Evolutionary conservation across 2,888 invertebrate species (phyloP), one percentile per base, ranked within the genome.

Genomic region (Phengaris arion): DNA sequence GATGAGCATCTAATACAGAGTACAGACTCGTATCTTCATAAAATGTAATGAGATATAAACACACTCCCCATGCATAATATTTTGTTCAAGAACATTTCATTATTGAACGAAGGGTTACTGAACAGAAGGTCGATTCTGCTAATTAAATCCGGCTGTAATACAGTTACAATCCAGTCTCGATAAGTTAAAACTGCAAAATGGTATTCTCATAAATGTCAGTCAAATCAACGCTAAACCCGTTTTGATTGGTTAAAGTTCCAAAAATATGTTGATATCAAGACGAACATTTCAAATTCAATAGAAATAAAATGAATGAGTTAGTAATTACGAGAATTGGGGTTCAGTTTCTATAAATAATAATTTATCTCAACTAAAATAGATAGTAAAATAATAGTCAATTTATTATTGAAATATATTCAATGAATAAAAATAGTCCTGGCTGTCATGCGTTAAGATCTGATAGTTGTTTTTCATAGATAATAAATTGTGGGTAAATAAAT

Each of bases 361-460:
- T 6, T 8, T 6, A 45, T 35, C 2, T 64, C 5, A 35, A 64
- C 35, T 35, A 5, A 45, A 7, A 45, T 64, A 64, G 35, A 12
- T 64, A 64, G 10, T 22, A 57, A 12, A 57, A 8, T 12, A 35
- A 64, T 15, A 35, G 12, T 64, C 35, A 9, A 45, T 13, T 45
- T 45, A 35, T 12, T 64, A 64, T 64, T 64, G 35, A 64, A 64
- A 64, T 64, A 35, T 35, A 64, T 64, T 64, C 64, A 64, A 64
- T 13, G 35, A 45, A 64, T 35, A 45, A 64, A 64, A 64, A 35
- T 64, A 35, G 64, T 12, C 22, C 12, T 35, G 35, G 64, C 6
- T 64, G 45, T 64, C 64, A 6, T 45, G 64, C 35, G 13, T 9
- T 64, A 64, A 64, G 35, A 64, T 64, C 64, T 35, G 35, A 64